These are phyloP conservation scores for Brachymystax lenok DNA, from an alignment of 2,797 vertebrate genomes.

Conservation along the genomic window DNA sequence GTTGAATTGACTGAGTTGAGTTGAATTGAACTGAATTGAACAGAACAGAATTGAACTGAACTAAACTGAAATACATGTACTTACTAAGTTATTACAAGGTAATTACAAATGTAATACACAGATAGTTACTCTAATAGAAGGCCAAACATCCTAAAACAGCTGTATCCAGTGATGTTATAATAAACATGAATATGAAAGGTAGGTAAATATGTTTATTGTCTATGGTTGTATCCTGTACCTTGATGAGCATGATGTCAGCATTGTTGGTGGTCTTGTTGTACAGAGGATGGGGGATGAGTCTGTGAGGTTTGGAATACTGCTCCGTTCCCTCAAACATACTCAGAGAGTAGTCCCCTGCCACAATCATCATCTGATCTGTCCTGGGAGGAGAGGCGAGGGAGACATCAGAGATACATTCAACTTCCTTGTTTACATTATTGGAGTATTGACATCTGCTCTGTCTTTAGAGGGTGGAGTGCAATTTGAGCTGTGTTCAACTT, in stretches of 20 bases:
- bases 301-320: slow-evolving; percentile 72
- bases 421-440: no score
- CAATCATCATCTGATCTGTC: slow-evolving; percentile 74
- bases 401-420: slow-evolving; percentile 9
- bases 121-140: no score
- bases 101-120: no score
- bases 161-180: no score
- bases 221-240: slow-evolving; percentile 62
- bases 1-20: no score
- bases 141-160: no score
- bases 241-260: slow-evolving; percentile 83
- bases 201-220: neutral
- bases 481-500: neutral
- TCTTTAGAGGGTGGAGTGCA: no score
- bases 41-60: no score
- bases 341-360: slow-evolving; percentile 76
- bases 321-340: slow-evolving; percentile 76
- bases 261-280: slow-evolving; percentile 78
- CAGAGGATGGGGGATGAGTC: slow-evolving; percentile 71
- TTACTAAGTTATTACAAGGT: no score
- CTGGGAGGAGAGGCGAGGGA: slow-evolving; percentile 44
- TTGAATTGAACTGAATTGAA: no score
- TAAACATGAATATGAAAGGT: neutral
- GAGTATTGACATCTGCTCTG: no score
- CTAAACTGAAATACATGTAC: no score